Evolutionary conservation across 1,140 invertebrate genomes (phyloP).

Genomic region (Chionoecetes opilio): DNA sequence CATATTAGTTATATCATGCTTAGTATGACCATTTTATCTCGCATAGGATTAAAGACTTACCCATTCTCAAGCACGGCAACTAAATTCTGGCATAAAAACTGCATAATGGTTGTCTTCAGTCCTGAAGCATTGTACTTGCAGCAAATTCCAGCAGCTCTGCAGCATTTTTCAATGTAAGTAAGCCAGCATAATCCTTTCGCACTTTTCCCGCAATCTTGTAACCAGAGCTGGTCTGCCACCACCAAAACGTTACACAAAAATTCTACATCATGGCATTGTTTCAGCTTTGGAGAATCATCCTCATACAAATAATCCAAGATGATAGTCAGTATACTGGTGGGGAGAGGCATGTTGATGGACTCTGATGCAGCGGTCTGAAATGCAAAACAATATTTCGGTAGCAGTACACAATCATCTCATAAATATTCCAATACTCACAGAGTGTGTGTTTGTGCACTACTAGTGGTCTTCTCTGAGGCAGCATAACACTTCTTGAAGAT

Average conservation of each 20-base stretch:
- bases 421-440: not conserved
- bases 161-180: constrained; percentile 89
- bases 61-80: constrained; percentile 87
- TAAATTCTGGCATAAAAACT: constrained; percentile 89
- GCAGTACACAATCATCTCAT: not conserved
- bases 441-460: too few relatives aligned
- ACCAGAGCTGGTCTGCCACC: constrained; percentile 89
- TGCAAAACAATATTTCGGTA: constrained; percentile 1
- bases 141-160: constrained; percentile 88
- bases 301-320: constrained; percentile 83
- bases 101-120: constrained; percentile 88
- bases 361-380: constrained; percentile 64
- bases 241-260: constrained; percentile 88
- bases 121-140: constrained; percentile 88
- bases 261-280: constrained; percentile 85
- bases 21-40: not conserved
- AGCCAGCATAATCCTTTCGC: constrained; percentile 86
- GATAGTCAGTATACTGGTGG: constrained; percentile 85
- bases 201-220: constrained; percentile 87
- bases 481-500: not conserved
- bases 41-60: constrained; percentile 82
- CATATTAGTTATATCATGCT: too few relatives aligned
- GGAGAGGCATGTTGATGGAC: constrained; percentile 82
- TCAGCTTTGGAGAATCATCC: constrained; percentile 58
- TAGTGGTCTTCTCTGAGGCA: not conserved